Evolutionary conservation across 2,888 invertebrate species (phyloP).

Genomic region (Erpobdella octoculata): DNA sequence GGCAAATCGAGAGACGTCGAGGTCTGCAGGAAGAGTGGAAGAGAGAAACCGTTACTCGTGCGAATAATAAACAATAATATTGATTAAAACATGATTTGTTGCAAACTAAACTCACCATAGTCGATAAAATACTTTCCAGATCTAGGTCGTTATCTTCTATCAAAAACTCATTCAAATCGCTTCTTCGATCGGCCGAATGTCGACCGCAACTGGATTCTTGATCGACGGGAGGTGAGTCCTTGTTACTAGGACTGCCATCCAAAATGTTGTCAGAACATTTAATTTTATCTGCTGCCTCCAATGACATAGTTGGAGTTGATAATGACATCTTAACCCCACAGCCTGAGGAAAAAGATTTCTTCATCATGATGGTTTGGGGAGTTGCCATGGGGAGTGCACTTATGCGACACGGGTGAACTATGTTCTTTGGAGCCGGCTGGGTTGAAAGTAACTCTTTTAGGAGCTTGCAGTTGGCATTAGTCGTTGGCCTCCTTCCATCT

Average conservation of each 20-base stretch:
- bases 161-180: constrained; percentile 5
- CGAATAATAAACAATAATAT: background rate
- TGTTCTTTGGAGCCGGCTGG: constrained; percentile 22
- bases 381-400: constrained; percentile 14
- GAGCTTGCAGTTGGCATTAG: constrained; percentile 18
- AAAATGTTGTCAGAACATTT: no score
- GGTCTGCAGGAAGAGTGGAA: background rate
- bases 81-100: background rate
- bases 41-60: background rate
- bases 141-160: constrained; percentile 13
- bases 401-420: constrained; percentile 19
- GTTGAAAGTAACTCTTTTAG: constrained; percentile 21
- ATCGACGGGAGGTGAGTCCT: background rate
- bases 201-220: background rate
- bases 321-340: background rate
- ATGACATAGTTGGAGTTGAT: background rate
- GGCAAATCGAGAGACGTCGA: background rate
- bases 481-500: background rate
- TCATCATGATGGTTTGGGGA: background rate
- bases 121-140: constrained; percentile 11
- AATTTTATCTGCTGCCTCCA: no score
- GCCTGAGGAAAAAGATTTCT: background rate
- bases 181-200: background rate
- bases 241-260: no score
- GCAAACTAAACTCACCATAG: constrained; percentile 16